A percentile compares a stretch with the other conserved stretches of the same genome.
These are phyloP conservation scores for Epinephelus malabaricus DNA, from an alignment of 2,797 vertebrate genomes.

Conservation along the genomic window DNA sequence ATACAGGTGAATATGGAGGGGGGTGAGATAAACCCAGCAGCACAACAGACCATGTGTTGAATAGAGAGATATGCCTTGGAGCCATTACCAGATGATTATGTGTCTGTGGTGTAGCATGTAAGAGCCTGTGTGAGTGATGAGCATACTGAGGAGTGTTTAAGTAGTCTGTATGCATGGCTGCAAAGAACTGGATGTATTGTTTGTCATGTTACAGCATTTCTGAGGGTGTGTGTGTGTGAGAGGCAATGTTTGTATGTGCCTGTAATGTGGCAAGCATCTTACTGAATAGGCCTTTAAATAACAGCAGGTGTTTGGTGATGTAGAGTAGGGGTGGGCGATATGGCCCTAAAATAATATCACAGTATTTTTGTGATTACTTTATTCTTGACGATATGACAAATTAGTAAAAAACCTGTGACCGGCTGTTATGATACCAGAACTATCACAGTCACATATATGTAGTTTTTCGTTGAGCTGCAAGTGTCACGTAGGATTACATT, in stretches of 20 bases:
- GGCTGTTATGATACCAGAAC: no score
- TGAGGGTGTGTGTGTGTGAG: neutral
- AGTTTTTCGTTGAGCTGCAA: no score
- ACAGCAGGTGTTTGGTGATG: neutral
- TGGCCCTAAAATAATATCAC: no score
- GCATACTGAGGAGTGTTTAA: neutral
- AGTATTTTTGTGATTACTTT: no score
- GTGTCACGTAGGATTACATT: no score
- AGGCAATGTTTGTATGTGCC: neutral
- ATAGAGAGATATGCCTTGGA: neutral
- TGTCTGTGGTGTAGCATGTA: neutral
- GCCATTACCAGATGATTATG: neutral
- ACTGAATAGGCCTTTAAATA: constrained; percentile 3
- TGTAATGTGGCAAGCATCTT: neutral
- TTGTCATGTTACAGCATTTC: constrained; percentile 11
- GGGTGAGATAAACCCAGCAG: constrained; percentile 9
- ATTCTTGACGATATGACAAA: no score
- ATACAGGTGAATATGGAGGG: neutral
- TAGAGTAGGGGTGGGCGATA: neutral
- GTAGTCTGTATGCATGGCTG: neutral
- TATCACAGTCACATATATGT: no score
- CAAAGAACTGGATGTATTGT: constrained; percentile 1
- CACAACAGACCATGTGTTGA: neutral
- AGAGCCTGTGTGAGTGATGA: neutral
- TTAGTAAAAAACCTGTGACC: no score